Evolutionary conservation across 2,113 vertebrate genomes (phyloP), one percentile per base, ranked within the genome.

Genomic region (Toxotes chatareus): DNA sequence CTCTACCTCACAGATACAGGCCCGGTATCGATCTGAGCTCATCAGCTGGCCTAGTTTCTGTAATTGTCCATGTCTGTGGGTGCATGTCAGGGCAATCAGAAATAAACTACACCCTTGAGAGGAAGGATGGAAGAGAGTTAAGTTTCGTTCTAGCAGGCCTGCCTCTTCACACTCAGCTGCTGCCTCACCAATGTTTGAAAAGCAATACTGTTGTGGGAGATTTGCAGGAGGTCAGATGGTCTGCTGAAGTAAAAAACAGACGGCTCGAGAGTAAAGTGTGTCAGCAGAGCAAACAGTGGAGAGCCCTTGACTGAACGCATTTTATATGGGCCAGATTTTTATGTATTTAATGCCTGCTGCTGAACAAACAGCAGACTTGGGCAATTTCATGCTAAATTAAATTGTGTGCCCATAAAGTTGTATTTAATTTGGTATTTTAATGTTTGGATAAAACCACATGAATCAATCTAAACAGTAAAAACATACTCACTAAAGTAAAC

Each of bases 91-190:
- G 27, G 55, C 64, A 53, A 74, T 85, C 57, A 38, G 72, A 84
- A 79, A 76, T 83, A 65, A 87, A 91, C 31, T 55, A 76, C 32
- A 7, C 83, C 81, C 73, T 36, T 60, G 84, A 73, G 91, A 83
- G 60, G 19, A 14, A 56, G 36, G 46, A 59, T 23, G 60, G 81
- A 56, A 53, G 17, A 62, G 53, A 59, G 70, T 60, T 13, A 0
- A 0, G 62, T 68, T 84, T 73, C 2, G 13, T 23, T 80, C n/a
- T 32, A 59, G 67, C 64, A 53, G 42, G 59, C 56, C 61, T 36
- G 31, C 12, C 32, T 73, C 68, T 46, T 75, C 36, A 40, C 69
- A 82, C 34, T 84, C 74, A 32, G 82, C 61, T 79, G 68, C 80
- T 82, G 78, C 76, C 42, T 87, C 80, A 72, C 40, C 68, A 40